These are phyloP conservation scores for Phoenicopterus ruber DNA, from an alignment of 2,113 vertebrate species.

Conservation along the genomic window DNA sequence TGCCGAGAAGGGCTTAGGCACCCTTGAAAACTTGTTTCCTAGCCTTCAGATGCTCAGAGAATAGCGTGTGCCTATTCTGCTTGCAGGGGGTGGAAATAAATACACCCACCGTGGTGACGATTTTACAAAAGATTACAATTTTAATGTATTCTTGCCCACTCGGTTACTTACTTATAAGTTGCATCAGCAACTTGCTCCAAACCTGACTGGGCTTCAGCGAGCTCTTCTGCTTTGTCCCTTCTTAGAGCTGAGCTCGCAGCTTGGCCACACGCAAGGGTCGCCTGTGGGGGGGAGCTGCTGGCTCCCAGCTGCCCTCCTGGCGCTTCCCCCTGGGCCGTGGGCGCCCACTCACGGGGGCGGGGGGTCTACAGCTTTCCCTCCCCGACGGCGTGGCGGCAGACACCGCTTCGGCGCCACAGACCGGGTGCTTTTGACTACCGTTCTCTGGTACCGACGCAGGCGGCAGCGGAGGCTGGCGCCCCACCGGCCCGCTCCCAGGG, in stretches of 20 bases:
- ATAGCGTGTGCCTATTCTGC: neutral
- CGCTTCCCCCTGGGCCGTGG: neutral
- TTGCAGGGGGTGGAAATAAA: neutral
- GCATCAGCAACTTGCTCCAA: neutral
- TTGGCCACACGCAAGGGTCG: neutral
- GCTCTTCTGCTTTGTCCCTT: neutral
- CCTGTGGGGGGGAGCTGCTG: neutral
- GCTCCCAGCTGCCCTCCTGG: neutral
- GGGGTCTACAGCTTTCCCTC: too few relatives aligned
- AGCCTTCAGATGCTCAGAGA: neutral
- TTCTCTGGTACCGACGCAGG: rapidly evolving
- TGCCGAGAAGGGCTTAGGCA: neutral
- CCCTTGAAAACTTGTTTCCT: neutral
- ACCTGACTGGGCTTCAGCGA: neutral
- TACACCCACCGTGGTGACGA: neutral
- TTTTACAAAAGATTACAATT: too few relatives aligned
- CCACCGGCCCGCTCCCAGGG: too few relatives aligned
- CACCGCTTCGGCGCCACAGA: too few relatives aligned
- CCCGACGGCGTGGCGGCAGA: rapidly evolving
- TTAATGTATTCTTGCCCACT: neutral
- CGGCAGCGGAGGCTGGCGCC: neutral
- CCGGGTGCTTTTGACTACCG: rapidly evolving
- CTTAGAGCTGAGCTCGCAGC: neutral
- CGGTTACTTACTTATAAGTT: neutral
- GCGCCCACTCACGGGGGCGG: too few relatives aligned